Evolutionary conservation across 2,888 invertebrate genomes (phyloP), one percentile per base, ranked within the genome.

Genomic region (Volucella inflata): DNA sequence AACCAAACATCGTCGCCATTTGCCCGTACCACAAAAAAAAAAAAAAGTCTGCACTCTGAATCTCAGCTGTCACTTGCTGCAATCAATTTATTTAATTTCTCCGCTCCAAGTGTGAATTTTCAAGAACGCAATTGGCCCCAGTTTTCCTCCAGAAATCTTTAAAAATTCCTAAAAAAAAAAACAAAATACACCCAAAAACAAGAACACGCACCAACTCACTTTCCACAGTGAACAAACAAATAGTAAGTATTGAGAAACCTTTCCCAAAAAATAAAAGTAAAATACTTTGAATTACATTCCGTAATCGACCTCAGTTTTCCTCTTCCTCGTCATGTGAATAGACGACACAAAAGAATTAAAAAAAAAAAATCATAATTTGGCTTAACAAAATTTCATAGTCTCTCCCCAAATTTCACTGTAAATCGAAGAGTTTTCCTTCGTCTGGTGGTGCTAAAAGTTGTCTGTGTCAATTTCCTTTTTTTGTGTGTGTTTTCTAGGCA

Each of bases 51-150:
- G 74, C 67, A 67, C 48, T 55, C 21, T 21, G 21, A 30, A 30
- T 30, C 42, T 21, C 46, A 62, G 21, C 77, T 70, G 70, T 70
- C 77, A 78, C 48, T 70, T 71, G 70, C 78, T 57, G 70, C 57
- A 64, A 71, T 70, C 70, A 78, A 78, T 59, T 59, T 38, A 59
- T 70, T 68, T 60, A 50, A 51, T 40, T n/a, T 10, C 40, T 62
- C 2, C 14, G n/a, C n/a, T 40, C 46, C 62, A 30, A 46, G 30
- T 30, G 30, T 30, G 30, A 6, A 30, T 30, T 30, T n/a, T 46
- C 12, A 48, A 55, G 36, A 6, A 55, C 70, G 78, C 70, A 78
- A 64, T 78, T 64, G 53, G 21, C 44, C n/a, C 10, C 44, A 6
- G 6, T 6, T 60, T 40, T n/a, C 48, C 14, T 59, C 42, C n/a